Evolutionary conservation across 1,140 invertebrate genomes (phyloP), one percentile per base, ranked within the genome.

Genomic region (Contarinia nasturtii): DNA sequence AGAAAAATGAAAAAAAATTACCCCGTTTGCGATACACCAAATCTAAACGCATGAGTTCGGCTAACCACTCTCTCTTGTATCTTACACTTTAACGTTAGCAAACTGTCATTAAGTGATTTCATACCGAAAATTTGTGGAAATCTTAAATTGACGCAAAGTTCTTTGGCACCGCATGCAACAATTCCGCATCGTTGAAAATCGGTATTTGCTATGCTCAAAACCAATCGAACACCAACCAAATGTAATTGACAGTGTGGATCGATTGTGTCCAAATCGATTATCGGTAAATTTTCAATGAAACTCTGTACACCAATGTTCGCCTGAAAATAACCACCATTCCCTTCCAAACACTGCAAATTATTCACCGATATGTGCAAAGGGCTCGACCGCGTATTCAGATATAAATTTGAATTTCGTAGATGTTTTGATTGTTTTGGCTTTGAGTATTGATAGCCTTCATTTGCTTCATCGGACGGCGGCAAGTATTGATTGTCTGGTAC

Each of bases 51-150:
- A 52, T 74, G 75, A 0, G 69, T 73, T 45, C 74, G 75, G 2
- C 69, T 67, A 2, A 69, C 69, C 2, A 71, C 66, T 36, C 67
- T 66, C 18, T 78, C 71, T 49, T 77, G 76, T 1, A 70, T 69
- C 38, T 67, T 69, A 55, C 79, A 80, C 50, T 74, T 69, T 27
- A 82, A 60, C 19, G 71, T 74, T 11, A 80, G 61, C 10, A 72
- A 64, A 2, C 67, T 59, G 54, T 81, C 78, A 42, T 76, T 70
- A 1, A 68, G 69, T n/a, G 79, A 66, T 55, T 67, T 70, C 33
- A 81, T 55, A 2, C 75, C 76, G 8, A 60, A 49, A 27, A 79
- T 68, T 3, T 67, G 60, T 8, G 78, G 76, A 54, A 80, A 75
- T 36, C 77, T 62, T 1, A 80, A 22, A 2, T 66, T 67, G 14